Base-by-base conservation (phyloP, 2,113 vertebrate genomes). In the Monopterus albus region DNA sequence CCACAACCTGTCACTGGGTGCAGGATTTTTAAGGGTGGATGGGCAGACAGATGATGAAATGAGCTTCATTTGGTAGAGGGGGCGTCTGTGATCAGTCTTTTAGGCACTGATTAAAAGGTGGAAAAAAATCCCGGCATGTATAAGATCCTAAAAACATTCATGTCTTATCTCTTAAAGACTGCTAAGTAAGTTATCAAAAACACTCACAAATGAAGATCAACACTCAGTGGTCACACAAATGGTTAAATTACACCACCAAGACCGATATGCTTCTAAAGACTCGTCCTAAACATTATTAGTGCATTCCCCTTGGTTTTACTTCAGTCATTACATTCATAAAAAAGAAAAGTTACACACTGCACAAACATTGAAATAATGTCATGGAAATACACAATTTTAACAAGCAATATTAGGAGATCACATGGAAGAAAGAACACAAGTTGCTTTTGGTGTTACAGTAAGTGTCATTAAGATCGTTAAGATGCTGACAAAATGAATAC, bases 201-300 rank as follows among this genome's bases (percentile, higher is more conserved):
- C n/a, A n/a, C n/a, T n/a, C n/a, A n/a, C n/a, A n/a, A n/a, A n/a
- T n/a, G n/a, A 31, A 6, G 8, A 78, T 53, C 62, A 75, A 78
- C 78, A 85, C 64, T 79, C 71, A 92, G 89, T 89, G 87, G 84
- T 91, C 82, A 90, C 72, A 88, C 55, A 87, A 70, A 85, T 69
- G 45, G 73, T 83, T 73, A 78, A 72, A 85, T 65, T 75, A 79
- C 60, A 81, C 36, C 53, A 17, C 74, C 60, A 25, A 57, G 55
- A 63, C 66, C 42, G 29, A 70, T n/a, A n/a, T n/a, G n/a, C n/a
- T n/a, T 59, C 72, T 52, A 42, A 43, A 58, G 63, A 53, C 63
- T 45, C n/a, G 1, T 62, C 60, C 42, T 47, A 38, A 72, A 69
- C 57, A 38, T 70, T 29, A 40, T 60, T 23, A n/a, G n/a, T n/a